phyloP scores from a whole-genome alignment of 2,888 invertebrate genomes.

The Sinhomidia bicolor region DNA sequence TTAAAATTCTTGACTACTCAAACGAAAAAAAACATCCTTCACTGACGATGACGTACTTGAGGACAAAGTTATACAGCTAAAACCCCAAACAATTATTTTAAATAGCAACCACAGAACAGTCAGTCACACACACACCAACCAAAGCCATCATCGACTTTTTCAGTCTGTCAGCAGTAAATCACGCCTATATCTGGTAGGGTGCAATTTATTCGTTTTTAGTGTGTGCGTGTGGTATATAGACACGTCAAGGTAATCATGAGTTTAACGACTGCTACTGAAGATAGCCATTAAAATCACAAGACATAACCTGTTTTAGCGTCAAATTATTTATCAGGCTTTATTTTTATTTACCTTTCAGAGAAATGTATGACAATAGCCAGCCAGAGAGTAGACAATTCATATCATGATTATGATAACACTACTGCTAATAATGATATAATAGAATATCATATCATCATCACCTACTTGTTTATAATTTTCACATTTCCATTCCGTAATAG shows the following conservation, averaged over 20 bases:
- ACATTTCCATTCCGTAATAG: background rate
- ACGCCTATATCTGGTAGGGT: background rate
- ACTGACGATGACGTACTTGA: too few relatives aligned
- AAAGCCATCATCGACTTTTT: constrained; percentile 32
- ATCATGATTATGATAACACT: background rate
- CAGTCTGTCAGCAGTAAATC: constrained; percentile 42
- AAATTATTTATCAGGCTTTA: background rate
- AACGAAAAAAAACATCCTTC: too few relatives aligned
- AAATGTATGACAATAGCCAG: background rate
- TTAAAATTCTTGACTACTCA: too few relatives aligned
- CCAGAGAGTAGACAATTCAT: background rate
- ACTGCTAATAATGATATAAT: background rate
- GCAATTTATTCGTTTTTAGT: background rate
- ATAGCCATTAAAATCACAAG: constrained; percentile 26
- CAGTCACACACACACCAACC: too few relatives aligned
- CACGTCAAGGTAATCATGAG: constrained; percentile 23
- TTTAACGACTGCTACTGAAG: constrained; percentile 57
- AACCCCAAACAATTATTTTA: too few relatives aligned
- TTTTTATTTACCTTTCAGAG: background rate
- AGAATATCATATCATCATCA: background rate
- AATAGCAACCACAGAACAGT: too few relatives aligned
- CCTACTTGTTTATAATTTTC: background rate
- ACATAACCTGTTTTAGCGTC: background rate
- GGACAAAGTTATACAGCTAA: too few relatives aligned
- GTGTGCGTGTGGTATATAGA: background rate